phyloP scores from a whole-genome alignment of 1,140 invertebrate genomes.

The Bombus pascuorum region DNA sequence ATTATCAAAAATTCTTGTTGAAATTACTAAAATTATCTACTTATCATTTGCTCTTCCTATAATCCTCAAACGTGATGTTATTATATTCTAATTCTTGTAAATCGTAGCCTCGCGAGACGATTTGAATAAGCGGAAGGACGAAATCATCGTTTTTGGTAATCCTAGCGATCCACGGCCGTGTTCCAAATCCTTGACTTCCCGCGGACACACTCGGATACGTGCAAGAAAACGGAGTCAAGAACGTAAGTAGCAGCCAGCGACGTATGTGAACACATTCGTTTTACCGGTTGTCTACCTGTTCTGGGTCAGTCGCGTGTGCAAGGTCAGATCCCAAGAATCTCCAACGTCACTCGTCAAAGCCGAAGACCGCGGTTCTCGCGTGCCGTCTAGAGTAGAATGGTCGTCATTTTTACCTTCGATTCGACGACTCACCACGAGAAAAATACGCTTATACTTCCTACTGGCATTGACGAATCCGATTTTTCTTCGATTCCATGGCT shows the following conservation, averaged over 20 bases:
- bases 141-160: slow-evolving; percentile 53
- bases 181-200: slow-evolving; percentile 70
- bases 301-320: slow-evolving; percentile 62
- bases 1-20: no score
- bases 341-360: slow-evolving; percentile 38
- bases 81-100: neutral
- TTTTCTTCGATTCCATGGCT: neutral
- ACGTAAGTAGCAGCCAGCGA: slow-evolving; percentile 41
- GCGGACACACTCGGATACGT: slow-evolving; percentile 15
- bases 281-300: slow-evolving; percentile 64
- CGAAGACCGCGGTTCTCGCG: slow-evolving; percentile 41
- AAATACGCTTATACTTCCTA: neutral
- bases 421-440: neutral
- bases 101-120: neutral
- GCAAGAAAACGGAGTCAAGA: slow-evolving; percentile 69
- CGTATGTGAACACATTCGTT: slow-evolving; percentile 39
- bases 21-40: neutral
- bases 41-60: fast-evolving
- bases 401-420: slow-evolving; percentile 16
- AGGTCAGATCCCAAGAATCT: slow-evolving; percentile 69
- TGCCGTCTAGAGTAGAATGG: neutral
- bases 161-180: slow-evolving; percentile 59
- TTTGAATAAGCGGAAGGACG: slow-evolving; percentile 52
- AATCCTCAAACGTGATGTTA: neutral
- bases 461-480: neutral